Evolutionary conservation across 2,888 invertebrate genomes (phyloP).

Genomic region (Hypsopygia costalis): DNA sequence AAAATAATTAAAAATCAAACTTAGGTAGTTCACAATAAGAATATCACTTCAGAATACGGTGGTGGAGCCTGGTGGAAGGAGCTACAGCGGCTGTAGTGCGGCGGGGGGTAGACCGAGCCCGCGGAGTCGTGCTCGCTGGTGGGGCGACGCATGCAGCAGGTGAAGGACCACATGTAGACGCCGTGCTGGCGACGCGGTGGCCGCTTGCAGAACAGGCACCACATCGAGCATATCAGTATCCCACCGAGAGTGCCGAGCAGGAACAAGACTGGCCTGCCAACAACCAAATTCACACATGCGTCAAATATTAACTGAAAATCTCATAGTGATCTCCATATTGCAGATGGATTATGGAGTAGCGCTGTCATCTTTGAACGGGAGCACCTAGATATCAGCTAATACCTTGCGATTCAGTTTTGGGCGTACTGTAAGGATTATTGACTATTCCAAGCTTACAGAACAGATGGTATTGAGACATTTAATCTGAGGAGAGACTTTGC

Average conservation of each 20-base stretch:
- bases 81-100: slow-evolving; percentile 91
- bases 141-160: slow-evolving; percentile 65
- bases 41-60: slow-evolving; percentile 89
- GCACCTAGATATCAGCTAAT: too few relatives aligned
- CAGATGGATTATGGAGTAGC: too few relatives aligned
- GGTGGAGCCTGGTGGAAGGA: slow-evolving; percentile 92
- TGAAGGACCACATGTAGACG: slow-evolving; percentile 50
- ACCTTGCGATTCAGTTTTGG: too few relatives aligned
- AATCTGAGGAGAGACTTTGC: too few relatives aligned
- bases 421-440: too few relatives aligned
- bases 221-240: slow-evolving; percentile 85
- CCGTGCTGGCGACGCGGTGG: slow-evolving; percentile 34
- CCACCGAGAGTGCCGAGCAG: slow-evolving; percentile 85
- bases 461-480: too few relatives aligned
- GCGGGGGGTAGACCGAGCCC: slow-evolving; percentile 90
- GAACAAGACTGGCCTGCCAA: slow-evolving; percentile 82
- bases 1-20: slow-evolving; percentile 30
- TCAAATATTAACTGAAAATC: too few relatives aligned
- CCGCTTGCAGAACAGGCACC: slow-evolving; percentile 67
- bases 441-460: too few relatives aligned
- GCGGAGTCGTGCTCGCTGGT: slow-evolving; percentile 88
- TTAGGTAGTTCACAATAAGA: slow-evolving; percentile 30
- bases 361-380: too few relatives aligned
- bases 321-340: too few relatives aligned
- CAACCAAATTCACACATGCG: too few relatives aligned